Base-by-base conservation (phyloP, 2,113 vertebrate species). In the Anolis carolinensis region DNA sequence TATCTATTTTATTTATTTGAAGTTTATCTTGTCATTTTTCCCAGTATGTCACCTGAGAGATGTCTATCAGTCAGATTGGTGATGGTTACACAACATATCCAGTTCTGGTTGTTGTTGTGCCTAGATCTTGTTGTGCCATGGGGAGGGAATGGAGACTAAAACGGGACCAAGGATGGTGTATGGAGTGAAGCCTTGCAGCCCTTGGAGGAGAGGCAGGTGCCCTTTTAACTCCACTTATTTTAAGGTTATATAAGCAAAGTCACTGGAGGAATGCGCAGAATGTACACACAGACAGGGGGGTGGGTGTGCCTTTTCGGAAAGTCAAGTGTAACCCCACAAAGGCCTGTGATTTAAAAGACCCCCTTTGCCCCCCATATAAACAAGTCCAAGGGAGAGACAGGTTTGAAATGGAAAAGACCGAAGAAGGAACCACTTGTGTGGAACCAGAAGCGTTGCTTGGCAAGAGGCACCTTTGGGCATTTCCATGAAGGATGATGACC, bases 221-320 rank as follows among this genome's bases (percentile, higher is more conserved):
- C 1, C 0, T 44, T 44, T 44, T 44, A 44, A 44, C 39, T 44
- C 39, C 2, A 44, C 39, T 65, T 80, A 83, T 11, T 0, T 7
- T 1, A 85, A 92, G 93, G 89, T 95, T 95, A 90, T 93, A 86
- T 94, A 94, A 95, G 95, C 95, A 95, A 93, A 94, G 89, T 75
- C 86, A 50, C 87, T 67, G 55, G 36, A 85, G 92, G 95, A 93
- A 95, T 95, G 93, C 39, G 85, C 82, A 90, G 90, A 95, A 95
- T 95, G 91, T 90, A 91, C 93, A 91, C 91, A 32, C 20, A 77
- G 14, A 89, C 2, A 44, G 39, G 39, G 39, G 39, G 39, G 39
- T 2, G 84, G 89, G 92, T 81, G 88, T 88, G 89, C 92, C 91
- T 50, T 44, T 86, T 0, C 48, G 20, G 67, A 39, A 0, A 77